Evolutionary conservation across 2,797 vertebrate species (phyloP), one percentile per base, ranked within the genome.

Genomic region (Taeniopygia guttata): DNA sequence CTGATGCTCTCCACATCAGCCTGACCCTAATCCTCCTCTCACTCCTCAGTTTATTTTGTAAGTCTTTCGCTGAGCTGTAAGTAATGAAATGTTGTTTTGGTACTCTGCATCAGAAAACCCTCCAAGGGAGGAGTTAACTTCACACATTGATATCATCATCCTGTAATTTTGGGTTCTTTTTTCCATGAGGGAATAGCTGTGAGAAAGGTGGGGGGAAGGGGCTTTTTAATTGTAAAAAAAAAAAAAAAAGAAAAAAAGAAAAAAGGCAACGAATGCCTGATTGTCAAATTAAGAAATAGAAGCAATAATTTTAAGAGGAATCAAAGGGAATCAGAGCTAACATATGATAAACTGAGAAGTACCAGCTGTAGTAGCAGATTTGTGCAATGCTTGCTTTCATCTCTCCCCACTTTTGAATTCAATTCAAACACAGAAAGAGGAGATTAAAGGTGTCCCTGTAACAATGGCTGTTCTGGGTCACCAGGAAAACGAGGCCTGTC

Each of bases 11-110:
- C 79, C 98, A 76, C 14, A 46, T 94, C 97, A 97, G 98, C 93
- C 26, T 95, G 62, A 59, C 89, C 79, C 86, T 97, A 27, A 96
- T 98, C 96, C 95, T 98, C 85, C 91, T 98, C 55, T 95, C 98
- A 91, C 97, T 99, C 98, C 97, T 98, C 97, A 96, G 97, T 96
- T 96, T 98, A 88, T 96, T 98, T 93, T 98, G 99, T 99, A 98
- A 99, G 99, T 99, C 62, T 59, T 51, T 62, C 30, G 56, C 46
- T 52, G 17, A 78, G 54, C 45, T 48, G 63, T 66, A 43, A 72
- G 68, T 58, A 45, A 43, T 27, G n/a, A 69, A 64, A 16, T 8
- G 2, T 34, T 89, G 34, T 56, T 55, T 64, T 76, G 52, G 5
- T 32, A 6, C 1, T 4, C 30, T 60, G 60, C 21, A 25, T 13